A percentile compares a stretch with the other conserved stretches of the same genome.
These are phyloP conservation scores for Sarcoramphus papa DNA, from an alignment of 2,797 vertebrate genomes.

Conservation along the genomic window DNA sequence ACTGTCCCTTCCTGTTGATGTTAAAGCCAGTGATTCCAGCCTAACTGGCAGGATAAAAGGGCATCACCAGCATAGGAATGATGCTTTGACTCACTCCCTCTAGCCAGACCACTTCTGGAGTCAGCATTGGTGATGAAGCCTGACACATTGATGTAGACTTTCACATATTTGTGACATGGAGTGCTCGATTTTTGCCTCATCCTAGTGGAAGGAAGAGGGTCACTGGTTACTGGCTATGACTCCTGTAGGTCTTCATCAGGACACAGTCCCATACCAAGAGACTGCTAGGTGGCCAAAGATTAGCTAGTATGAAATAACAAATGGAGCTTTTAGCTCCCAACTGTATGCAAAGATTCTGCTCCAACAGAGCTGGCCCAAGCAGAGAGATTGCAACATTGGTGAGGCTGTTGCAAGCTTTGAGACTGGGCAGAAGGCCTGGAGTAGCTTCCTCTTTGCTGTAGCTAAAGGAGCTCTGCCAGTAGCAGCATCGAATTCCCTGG, in stretches of 20 bases:
- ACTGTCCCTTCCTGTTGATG: not conserved
- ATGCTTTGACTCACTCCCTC: not conserved
- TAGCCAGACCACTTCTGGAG: not conserved
- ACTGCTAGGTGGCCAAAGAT: not conserved
- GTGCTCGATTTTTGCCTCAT: not conserved
- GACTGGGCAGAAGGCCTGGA: not conserved
- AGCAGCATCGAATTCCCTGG: not conserved
- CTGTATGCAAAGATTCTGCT: not conserved
- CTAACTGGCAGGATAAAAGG: not conserved
- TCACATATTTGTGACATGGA: not conserved
- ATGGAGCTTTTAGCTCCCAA: not conserved
- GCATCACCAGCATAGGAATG: not conserved
- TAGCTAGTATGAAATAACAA: not conserved
- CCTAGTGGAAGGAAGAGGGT: not conserved
- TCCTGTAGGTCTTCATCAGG: not conserved
- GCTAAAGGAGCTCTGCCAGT: not conserved
- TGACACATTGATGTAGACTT: not conserved
- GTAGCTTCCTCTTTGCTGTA: not conserved
- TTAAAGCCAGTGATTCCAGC: not conserved
- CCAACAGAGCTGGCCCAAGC: not conserved
- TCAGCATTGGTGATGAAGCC: not conserved
- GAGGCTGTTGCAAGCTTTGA: not conserved
- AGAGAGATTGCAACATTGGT: not conserved
- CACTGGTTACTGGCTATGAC: not conserved
- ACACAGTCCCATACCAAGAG: not conserved